These are phyloP conservation scores for Microcaecilia unicolor DNA, from an alignment of 2,797 vertebrate species.

Conservation along the genomic window DNA sequence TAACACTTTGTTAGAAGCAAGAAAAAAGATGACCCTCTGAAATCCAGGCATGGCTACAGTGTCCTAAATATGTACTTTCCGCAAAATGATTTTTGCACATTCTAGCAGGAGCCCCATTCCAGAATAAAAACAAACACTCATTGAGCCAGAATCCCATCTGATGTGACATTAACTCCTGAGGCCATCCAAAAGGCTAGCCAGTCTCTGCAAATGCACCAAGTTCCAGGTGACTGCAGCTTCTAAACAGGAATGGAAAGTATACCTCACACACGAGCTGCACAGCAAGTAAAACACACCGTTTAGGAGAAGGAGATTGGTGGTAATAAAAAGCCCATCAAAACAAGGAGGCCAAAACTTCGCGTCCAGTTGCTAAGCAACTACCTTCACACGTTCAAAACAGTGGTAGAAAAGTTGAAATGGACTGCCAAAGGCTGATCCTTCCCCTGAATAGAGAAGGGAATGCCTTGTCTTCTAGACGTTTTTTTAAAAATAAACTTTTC, in stretches of 20 bases:
- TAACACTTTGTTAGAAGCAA: too few species aligned
- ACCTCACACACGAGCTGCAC: constrained; percentile 36
- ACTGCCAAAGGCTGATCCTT: constrained; percentile 38
- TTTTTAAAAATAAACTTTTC: constrained; percentile 22
- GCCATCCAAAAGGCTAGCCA: too few species aligned
- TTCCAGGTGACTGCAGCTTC: constrained; percentile 35
- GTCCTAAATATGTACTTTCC: too few species aligned
- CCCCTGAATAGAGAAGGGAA: constrained; percentile 40
- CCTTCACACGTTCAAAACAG: constrained; percentile 55
- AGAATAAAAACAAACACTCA: too few species aligned
- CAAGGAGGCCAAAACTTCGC: constrained; percentile 39
- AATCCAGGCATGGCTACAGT: too few species aligned
- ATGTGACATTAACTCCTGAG: too few species aligned
- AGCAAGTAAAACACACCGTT: constrained; percentile 37
- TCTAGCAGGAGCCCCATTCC: too few species aligned
- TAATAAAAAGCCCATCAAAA: constrained; percentile 55
- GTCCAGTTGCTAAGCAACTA: constrained; percentile 51
- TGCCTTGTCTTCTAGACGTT: constrained; percentile 19
- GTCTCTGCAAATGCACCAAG: constrained; percentile 7
- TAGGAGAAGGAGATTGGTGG: constrained; percentile 31
- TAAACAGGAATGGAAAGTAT: constrained; percentile 49
- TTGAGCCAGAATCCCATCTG: too few species aligned
- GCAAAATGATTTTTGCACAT: too few species aligned
- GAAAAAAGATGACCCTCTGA: too few species aligned
- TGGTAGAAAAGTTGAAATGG: constrained; percentile 48